Evolutionary conservation across 2,888 invertebrate genomes (phyloP).

Genomic region (Tryphoninae sp.): DNA sequence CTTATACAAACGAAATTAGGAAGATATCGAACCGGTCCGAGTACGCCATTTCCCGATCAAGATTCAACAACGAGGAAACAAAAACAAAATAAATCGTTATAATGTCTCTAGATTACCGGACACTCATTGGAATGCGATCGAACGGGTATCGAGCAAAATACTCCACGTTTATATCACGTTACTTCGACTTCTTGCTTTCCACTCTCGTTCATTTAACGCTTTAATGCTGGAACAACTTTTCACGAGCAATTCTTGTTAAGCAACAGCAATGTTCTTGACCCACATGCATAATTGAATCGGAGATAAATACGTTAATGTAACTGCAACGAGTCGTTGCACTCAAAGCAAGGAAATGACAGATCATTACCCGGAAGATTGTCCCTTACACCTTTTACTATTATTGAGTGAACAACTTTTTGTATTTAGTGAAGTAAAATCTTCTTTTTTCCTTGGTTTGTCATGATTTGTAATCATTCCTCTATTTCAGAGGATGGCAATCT

Average conservation of each 20-base stretch:
- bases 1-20: slow-evolving; percentile 47
- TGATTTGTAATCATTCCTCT: not conserved
- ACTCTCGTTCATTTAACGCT: slow-evolving; percentile 41
- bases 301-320: slow-evolving; percentile 10
- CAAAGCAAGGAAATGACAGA: not conserved
- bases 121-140: slow-evolving; percentile 56
- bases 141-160: slow-evolving; percentile 48
- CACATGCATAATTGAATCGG: slow-evolving; percentile 69
- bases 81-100: slow-evolving; percentile 14
- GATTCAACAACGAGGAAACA: slow-evolving; percentile 22
- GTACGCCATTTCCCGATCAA: slow-evolving; percentile 41
- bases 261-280: slow-evolving; percentile 74
- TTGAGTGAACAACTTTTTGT: too few relatives aligned
- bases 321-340: slow-evolving; percentile 14
- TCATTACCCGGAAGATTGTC: too few relatives aligned
- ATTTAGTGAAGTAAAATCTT: not conserved
- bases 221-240: slow-evolving; percentile 65
- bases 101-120: slow-evolving; percentile 36
- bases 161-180: slow-evolving; percentile 40
- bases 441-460: not conserved
- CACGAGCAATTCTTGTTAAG: slow-evolving; percentile 56
- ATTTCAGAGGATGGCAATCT: slow-evolving; percentile 78
- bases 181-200: slow-evolving; percentile 11
- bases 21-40: slow-evolving; percentile 55
- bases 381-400: too few relatives aligned